Percentiles rank a stretch among this genome's conserved stretches.
Conservation (phyloP, 2,888 invertebrate species). For the Conistra vaccinii region DNA sequence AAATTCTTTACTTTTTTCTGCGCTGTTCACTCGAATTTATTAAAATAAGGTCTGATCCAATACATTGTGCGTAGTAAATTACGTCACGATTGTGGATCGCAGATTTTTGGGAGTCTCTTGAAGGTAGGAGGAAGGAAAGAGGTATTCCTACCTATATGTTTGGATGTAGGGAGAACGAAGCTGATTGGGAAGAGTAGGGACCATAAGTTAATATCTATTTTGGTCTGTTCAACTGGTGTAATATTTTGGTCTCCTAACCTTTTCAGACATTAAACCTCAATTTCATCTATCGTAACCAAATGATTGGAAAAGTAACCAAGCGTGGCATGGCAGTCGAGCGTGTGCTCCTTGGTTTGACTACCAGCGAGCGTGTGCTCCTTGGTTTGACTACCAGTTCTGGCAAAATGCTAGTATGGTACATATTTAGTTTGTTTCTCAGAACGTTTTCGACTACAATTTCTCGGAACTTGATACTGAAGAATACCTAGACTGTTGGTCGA, state of each 20-base stretch:
- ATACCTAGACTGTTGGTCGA: background rate
- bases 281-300: background rate
- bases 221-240: background rate
- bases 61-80: constrained; percentile 66
- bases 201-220: background rate
- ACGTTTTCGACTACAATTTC: background rate
- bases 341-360: too few species aligned
- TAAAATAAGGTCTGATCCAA: constrained; percentile 69
- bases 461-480: background rate
- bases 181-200: background rate
- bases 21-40: constrained; percentile 72
- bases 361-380: too few species aligned
- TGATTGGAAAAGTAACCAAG: background rate
- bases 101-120: constrained; percentile 42
- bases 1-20: constrained; percentile 72
- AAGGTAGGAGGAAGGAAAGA: constrained; percentile 5
- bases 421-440: background rate
- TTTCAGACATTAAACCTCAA: background rate
- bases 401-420: background rate
- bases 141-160: background rate
- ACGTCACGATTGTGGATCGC: constrained; percentile 62
- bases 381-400: background rate
- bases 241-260: background rate
- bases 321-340: background rate
- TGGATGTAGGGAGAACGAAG: background rate